Conservation (phyloP, 2,888 invertebrate species). For the Leptopilina syphax region DNA sequence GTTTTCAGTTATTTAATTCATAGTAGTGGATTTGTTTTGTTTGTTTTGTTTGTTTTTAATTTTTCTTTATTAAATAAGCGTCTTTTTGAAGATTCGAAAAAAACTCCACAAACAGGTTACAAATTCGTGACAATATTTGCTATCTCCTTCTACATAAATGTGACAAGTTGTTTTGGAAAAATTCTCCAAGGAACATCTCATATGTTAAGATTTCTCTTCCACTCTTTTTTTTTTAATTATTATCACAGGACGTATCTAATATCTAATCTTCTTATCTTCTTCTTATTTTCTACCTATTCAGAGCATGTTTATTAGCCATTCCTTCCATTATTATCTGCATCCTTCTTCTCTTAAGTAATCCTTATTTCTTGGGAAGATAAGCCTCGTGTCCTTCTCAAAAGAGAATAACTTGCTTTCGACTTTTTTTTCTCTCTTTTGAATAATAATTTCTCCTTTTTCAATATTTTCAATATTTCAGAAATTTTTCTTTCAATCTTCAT, state of each 20-base stretch:
- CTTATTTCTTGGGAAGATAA: not conserved
- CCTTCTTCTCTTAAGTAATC: constrained; percentile 2
- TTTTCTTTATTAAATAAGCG: too few relatives aligned
- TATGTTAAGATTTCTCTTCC: not conserved
- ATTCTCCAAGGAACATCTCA: not conserved
- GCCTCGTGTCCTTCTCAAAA: not conserved
- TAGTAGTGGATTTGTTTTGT: too few relatives aligned
- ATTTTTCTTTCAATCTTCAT: not conserved
- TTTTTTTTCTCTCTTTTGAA: not conserved
- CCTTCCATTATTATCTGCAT: constrained; percentile 5
- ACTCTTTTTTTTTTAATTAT: not conserved
- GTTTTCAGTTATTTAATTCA: too few relatives aligned
- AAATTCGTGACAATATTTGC: not conserved
- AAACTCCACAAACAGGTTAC: not conserved
- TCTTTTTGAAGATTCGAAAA: too few relatives aligned
- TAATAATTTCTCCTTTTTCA: not conserved
- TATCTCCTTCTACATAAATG: not conserved
- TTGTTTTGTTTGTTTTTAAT: too few relatives aligned
- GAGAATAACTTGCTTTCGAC: not conserved
- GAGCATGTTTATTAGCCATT: constrained; percentile 19
- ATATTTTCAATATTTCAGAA: not conserved
- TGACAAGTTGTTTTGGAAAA: constrained; percentile 2
- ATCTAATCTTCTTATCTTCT: constrained; percentile 5
- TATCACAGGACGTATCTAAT: constrained; percentile 15
- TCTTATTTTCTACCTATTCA: not conserved